phyloP scores from a whole-genome alignment of 2,113 vertebrate species.

The Peromyscus polionotus region DNA sequence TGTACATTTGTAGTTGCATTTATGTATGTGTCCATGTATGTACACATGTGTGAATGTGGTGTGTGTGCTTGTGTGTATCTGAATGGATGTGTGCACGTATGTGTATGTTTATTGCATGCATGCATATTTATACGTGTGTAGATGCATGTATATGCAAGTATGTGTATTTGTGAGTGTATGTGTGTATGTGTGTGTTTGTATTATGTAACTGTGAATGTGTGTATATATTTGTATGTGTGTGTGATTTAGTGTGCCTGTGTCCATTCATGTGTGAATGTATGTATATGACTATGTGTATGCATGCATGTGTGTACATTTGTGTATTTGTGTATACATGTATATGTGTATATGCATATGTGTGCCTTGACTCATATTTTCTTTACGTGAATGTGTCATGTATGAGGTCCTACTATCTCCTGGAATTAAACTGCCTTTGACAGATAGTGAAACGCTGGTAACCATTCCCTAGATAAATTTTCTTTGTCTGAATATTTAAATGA shows the following conservation, averaged over 20 bases:
- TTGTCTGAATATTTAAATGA: background rate
- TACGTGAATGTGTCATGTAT: background rate
- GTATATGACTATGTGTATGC: background rate
- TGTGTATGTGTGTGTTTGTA: background rate
- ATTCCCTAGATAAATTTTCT: background rate
- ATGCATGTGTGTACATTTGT: background rate
- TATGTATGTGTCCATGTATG: background rate
- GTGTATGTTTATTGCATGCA: background rate
- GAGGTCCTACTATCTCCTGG: background rate
- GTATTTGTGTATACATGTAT: background rate
- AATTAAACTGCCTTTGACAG: background rate
- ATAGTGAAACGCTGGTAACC: background rate
- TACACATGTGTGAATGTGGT: background rate
- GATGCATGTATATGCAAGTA: background rate
- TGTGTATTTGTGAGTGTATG: background rate
- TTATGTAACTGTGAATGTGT: background rate
- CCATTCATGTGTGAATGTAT: accelerated
- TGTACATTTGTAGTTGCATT: no score
- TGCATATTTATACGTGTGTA: background rate
- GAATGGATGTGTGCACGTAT: background rate
- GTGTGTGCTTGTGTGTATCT: background rate
- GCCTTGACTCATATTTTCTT: background rate
- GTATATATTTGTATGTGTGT: no score
- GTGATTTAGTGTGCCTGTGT: background rate
- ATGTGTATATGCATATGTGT: background rate